Percentiles rank a stretch among this genome's conserved stretches.
phyloP scores from a whole-genome alignment of 2,888 invertebrate genomes.

The Tenthredo scrophulariae region DNA sequence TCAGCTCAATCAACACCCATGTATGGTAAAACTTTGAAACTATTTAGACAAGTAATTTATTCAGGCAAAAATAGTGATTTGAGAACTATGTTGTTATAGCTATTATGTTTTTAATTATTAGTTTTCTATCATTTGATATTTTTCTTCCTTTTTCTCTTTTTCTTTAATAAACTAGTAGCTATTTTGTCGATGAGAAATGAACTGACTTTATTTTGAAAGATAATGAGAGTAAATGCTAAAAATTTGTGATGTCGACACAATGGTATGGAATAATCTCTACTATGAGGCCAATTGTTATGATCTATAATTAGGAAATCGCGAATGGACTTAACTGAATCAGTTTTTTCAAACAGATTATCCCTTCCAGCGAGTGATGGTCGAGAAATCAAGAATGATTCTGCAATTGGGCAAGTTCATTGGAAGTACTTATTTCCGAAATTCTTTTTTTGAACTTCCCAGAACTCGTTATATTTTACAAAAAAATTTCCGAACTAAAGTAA shows the following conservation, averaged over 20 bases:
- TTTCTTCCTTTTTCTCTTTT: neutral
- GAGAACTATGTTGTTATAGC: neutral
- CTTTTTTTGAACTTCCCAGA: conserved; percentile 27
- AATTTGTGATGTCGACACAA: neutral
- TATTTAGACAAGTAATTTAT: neutral
- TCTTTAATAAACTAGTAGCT: neutral
- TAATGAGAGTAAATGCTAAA: conserved; percentile 3
- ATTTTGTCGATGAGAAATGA: neutral
- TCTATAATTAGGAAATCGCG: conserved; percentile 6
- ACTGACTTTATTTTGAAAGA: conserved; percentile 8
- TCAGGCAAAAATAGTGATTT: neutral
- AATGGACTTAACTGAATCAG: conserved; percentile 30
- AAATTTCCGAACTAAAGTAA: neutral
- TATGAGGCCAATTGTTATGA: conserved; percentile 19
- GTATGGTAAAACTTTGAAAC: neutral
- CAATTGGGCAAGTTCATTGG: conserved; percentile 37
- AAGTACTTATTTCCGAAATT: conserved; percentile 33
- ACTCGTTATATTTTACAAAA: neutral
- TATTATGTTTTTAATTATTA: neutral
- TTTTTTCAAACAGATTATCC: conserved; percentile 40
- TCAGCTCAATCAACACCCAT: neutral
- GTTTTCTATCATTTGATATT: neutral
- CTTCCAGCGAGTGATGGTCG: conserved; percentile 22
- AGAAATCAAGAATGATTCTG: conserved; percentile 35
- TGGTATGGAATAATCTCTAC: neutral